Conservation (phyloP, 2,888 invertebrate genomes). For the Tyria jacobaeae region DNA sequence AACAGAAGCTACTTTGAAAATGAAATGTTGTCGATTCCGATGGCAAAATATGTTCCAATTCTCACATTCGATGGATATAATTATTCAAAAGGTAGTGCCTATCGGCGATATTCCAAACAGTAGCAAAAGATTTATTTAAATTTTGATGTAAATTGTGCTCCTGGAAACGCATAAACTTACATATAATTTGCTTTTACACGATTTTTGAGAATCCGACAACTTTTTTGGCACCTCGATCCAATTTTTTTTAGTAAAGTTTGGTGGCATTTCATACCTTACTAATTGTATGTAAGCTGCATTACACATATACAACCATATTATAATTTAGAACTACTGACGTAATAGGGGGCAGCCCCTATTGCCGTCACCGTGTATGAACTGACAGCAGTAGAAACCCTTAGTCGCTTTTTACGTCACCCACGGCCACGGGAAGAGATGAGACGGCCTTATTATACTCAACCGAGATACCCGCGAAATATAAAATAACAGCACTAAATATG, state of each 20-base stretch:
- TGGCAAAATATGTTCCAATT: conserved; percentile 30
- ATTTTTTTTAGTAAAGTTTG: background rate
- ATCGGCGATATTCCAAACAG: conserved; percentile 39
- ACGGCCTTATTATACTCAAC: no score
- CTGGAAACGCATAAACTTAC: background rate
- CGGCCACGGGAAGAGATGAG: no score
- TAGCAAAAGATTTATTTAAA: conserved; percentile 34
- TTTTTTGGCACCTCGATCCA: background rate
- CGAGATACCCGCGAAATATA: no score
- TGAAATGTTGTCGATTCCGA: conserved; percentile 29
- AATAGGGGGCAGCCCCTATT: no score
- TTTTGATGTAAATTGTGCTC: conserved; percentile 30
- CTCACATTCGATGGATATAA: conserved; percentile 37
- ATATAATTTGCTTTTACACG: background rate
- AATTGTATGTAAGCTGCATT: no score
- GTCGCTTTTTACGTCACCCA: no score
- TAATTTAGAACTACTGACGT: no score
- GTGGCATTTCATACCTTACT: no score
- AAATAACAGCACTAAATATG: no score
- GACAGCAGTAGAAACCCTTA: no score
- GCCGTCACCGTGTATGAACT: no score
- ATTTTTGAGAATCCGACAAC: background rate
- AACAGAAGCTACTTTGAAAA: conserved; percentile 39
- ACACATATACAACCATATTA: no score
- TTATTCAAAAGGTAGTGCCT: conserved; percentile 26